Evolutionary conservation across 2,113 vertebrate species (phyloP), one percentile per base, ranked within the genome.

Genomic region (Syngnathus floridae): DNA sequence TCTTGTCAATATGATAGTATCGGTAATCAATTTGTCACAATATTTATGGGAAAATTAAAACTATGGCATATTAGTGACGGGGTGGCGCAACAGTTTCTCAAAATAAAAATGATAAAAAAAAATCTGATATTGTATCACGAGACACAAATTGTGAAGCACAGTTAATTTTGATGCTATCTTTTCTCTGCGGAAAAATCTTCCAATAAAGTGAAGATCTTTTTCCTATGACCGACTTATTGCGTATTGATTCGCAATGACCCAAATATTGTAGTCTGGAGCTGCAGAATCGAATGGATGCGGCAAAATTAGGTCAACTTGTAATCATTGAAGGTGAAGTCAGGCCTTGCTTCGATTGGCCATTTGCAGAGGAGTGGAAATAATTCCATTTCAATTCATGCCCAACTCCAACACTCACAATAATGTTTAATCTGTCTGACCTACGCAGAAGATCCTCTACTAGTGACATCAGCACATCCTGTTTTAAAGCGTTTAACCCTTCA

Each of bases 401-500:
- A 31, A 26, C 12, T 21, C 9, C 13, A 6, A 16, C 5, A 16
- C 26, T 16, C 54, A 35, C 13, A 51, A 55, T 3, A 10, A 40
- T 5, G 19, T n/a, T 4, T 41, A 40, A 40, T 60, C 10, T 13
- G 19, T 22, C 10, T 60, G 58, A 60, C 57, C 7, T 55, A 19
- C 4, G 55, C 55, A 56, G 35, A 61, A 22, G 48, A 37, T 54
- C 26, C 62, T 43, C 6, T 12, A 35, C 61, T 5, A 48, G 51
- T 46, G 63, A 73, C 61, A 61, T 66, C 36, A 10, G 36, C 43
- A 6, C 62, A 43, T 64, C 67, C 16, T 66, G 41, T 70, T 46
- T 31, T n/a, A 26, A 69, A 43, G 17, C 38, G 46, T 46, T 31
- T 66, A 67, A 1, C 43, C 11, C 0, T 1, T 1, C 6, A 0